Percentiles rank a stretch among this genome's conserved stretches.
Evolutionary conservation across 2,797 vertebrate species (phyloP).

Genomic region (Lutjanus argentimaculatus): DNA sequence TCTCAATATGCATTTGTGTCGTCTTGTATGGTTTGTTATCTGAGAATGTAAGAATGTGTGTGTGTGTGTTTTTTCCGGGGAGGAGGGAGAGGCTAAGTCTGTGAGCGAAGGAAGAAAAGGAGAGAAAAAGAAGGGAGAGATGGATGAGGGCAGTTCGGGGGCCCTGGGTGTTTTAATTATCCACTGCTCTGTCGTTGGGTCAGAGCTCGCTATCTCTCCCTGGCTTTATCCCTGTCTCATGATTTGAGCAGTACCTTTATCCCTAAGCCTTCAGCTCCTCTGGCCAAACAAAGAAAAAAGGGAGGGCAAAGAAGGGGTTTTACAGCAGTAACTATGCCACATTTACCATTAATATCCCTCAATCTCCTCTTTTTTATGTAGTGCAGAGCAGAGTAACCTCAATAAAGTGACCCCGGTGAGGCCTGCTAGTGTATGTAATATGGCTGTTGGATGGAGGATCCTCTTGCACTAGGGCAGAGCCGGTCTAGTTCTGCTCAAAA

Average conservation of each 20-base stretch:
- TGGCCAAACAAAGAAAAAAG: slow-evolving; percentile 89
- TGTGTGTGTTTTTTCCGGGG: slow-evolving; percentile 60
- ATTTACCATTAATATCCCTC: slow-evolving; percentile 89
- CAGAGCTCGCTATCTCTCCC: slow-evolving; percentile 84
- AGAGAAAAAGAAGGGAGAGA: slow-evolving; percentile 80
- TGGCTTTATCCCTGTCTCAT: slow-evolving; percentile 87
- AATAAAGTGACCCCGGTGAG: slow-evolving; percentile 84
- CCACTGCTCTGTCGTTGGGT: slow-evolving; percentile 83
- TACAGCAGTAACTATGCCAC: slow-evolving; percentile 85
- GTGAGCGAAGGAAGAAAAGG: slow-evolving; percentile 60
- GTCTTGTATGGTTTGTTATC: slow-evolving; percentile 74
- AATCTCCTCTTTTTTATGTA: slow-evolving; percentile 83
- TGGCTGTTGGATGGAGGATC: slow-evolving; percentile 75
- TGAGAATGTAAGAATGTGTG: slow-evolving; percentile 60
- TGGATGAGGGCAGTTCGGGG: slow-evolving; percentile 85
- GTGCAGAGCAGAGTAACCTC: slow-evolving; percentile 80
- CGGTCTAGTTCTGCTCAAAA: slow-evolving; percentile 68
- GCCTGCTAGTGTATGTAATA: slow-evolving; percentile 71
- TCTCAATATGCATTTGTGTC: slow-evolving; percentile 71
- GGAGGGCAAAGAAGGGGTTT: slow-evolving; percentile 84
- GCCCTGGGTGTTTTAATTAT: slow-evolving; percentile 91
- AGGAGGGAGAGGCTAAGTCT: slow-evolving; percentile 56
- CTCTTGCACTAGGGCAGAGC: slow-evolving; percentile 70
- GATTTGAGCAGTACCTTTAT: slow-evolving; percentile 89
- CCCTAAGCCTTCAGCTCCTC: slow-evolving; percentile 89